These are phyloP conservation scores for Podarcis cretensis DNA, from an alignment of 2,113 vertebrate genomes.

Conservation along the genomic window DNA sequence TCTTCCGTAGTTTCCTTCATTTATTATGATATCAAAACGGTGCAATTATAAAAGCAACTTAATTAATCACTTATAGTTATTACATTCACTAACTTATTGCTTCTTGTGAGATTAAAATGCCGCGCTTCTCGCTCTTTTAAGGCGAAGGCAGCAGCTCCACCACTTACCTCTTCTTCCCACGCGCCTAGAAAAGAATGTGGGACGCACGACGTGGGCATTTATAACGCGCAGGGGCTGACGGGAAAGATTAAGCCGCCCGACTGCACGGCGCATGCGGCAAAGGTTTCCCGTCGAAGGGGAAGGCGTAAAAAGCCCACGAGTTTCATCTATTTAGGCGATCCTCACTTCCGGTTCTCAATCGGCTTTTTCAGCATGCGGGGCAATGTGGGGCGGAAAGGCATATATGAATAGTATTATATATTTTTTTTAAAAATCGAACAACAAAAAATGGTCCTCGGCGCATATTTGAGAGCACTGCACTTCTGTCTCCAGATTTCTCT, in stretches of 20 bases:
- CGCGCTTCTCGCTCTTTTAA: neutral
- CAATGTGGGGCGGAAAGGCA: neutral
- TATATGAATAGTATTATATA: neutral
- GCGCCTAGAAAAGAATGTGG: neutral
- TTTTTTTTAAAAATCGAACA: neutral
- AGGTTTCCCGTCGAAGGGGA: neutral
- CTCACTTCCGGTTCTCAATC: neutral
- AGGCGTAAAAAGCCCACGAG: neutral
- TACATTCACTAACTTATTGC: neutral
- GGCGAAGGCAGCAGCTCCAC: rapidly evolving
- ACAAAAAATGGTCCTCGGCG: neutral
- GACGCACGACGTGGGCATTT: rapidly evolving
- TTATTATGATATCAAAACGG: neutral
- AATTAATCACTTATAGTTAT: neutral
- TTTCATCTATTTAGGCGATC: neutral
- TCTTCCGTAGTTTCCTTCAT: neutral
- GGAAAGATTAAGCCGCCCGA: neutral
- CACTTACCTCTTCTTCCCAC: neutral
- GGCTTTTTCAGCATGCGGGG: neutral
- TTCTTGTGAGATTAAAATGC: neutral
- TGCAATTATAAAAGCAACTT: neutral
- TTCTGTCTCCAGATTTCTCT: neutral
- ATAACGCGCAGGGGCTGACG: conserved; percentile 1
- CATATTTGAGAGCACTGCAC: neutral
- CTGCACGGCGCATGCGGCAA: neutral